Evolutionary conservation across 1,140 invertebrate species (phyloP).

Genomic region (Drosophila willistoni): DNA sequence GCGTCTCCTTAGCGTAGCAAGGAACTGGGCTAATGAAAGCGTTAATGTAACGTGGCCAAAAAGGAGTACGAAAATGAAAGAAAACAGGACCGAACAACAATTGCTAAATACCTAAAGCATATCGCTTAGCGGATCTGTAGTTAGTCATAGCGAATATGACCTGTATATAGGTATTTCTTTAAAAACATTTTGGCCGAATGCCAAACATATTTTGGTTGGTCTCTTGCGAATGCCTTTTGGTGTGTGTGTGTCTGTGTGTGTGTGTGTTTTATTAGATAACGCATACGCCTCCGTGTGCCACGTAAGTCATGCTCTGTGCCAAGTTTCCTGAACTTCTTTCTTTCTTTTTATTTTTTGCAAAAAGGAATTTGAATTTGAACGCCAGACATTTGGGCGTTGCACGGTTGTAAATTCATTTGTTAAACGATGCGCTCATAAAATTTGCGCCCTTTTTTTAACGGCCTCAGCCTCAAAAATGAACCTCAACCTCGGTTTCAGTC

Average conservation of each 20-base stretch:
- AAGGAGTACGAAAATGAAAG: neutral
- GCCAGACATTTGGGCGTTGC: slow-evolving; percentile 83
- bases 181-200: slow-evolving; percentile 69
- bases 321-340: slow-evolving; percentile 43
- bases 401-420: slow-evolving; percentile 83
- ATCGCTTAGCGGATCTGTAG: too few species aligned
- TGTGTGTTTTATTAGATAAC: slow-evolving; percentile 29
- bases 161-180: slow-evolving; percentile 29
- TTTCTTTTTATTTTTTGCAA: slow-evolving; percentile 5
- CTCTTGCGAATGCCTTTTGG: slow-evolving; percentile 17
- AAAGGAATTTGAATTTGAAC: slow-evolving; percentile 82
- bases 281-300: slow-evolving; percentile 71
- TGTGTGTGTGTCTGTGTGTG: slow-evolving; percentile 6
- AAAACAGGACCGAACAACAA: too few species aligned
- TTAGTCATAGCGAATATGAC: slow-evolving; percentile 17
- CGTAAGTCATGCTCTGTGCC: slow-evolving; percentile 62
- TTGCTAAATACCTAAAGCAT: too few species aligned
- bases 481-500: neutral
- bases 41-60: slow-evolving; percentile 55
- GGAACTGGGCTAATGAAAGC: slow-evolving; percentile 78
- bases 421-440: slow-evolving; percentile 83
- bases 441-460: slow-evolving; percentile 79
- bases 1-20: slow-evolving; percentile 36
- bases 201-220: slow-evolving; percentile 68
- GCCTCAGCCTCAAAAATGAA: slow-evolving; percentile 24